phyloP scores from a whole-genome alignment of 2,113 vertebrate genomes.

The Erythrolamprus reginae region DNA sequence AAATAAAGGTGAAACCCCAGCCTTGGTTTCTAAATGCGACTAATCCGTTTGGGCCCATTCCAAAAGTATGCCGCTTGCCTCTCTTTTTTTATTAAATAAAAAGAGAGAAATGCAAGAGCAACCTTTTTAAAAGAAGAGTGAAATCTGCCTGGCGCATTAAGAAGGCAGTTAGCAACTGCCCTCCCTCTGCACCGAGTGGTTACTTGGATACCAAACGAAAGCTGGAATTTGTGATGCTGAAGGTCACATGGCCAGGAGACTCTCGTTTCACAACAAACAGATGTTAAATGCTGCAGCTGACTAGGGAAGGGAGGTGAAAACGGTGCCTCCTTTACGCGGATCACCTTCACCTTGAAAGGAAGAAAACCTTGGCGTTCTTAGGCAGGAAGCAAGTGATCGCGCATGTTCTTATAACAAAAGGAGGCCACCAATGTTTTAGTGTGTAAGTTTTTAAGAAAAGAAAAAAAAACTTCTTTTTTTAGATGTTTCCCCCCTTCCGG shows the following conservation, averaged over 20 bases:
- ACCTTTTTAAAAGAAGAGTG: slow-evolving; percentile 1
- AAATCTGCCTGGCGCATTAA: slow-evolving; percentile 13
- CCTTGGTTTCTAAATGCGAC: slow-evolving; percentile 37
- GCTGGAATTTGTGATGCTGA: slow-evolving; percentile 64
- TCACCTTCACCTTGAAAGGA: background rate
- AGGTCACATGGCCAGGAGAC: slow-evolving; percentile 73
- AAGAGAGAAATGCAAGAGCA: background rate
- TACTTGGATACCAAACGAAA: slow-evolving; percentile 79
- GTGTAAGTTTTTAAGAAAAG: background rate
- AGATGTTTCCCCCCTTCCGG: background rate
- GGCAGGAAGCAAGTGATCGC: too few species aligned
- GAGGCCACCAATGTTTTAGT: background rate
- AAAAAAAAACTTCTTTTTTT: background rate
- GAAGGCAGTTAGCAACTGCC: slow-evolving; percentile 21
- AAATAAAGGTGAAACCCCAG: slow-evolving; percentile 46
- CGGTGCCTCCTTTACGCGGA: background rate
- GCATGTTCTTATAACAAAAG: background rate
- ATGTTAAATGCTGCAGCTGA: slow-evolving; percentile 69
- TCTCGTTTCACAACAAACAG: slow-evolving; percentile 98
- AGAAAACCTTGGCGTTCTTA: background rate
- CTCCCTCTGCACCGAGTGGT: slow-evolving; percentile 40
- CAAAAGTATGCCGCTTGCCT: background rate
- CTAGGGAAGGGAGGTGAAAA: background rate
- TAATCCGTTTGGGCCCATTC: slow-evolving; percentile 52
- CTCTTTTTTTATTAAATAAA: background rate